A percentile compares a stretch with the other conserved stretches of the same genome.
Conservation (phyloP, 2,113 vertebrate species). For the Lepus americanus region DNA sequence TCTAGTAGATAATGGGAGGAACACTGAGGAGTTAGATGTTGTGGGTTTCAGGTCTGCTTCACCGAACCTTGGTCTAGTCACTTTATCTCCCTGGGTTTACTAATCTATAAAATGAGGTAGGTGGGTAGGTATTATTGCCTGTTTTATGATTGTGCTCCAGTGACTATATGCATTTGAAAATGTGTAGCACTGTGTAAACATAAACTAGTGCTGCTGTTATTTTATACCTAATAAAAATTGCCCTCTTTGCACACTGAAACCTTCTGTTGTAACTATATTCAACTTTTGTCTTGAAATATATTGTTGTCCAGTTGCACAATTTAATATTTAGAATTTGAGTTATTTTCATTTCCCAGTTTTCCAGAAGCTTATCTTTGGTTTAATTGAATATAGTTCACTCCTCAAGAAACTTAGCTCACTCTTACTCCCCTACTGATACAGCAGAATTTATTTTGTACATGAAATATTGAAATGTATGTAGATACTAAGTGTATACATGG, state of each 20-base stretch:
- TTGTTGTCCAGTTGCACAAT: slow-evolving; percentile 37
- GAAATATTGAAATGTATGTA: slow-evolving; percentile 22
- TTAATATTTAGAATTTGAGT: background rate
- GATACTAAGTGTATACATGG: background rate
- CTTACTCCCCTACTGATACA: background rate
- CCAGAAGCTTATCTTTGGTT: slow-evolving; percentile 38
- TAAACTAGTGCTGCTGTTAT: slow-evolving; percentile 5
- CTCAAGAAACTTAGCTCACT: background rate
- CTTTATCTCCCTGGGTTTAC: background rate
- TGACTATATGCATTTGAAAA: slow-evolving; percentile 30
- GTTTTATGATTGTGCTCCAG: background rate
- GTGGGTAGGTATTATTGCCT: background rate
- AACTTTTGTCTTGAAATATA: slow-evolving; percentile 29
- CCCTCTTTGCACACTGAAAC: slow-evolving; percentile 10
- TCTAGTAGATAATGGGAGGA: background rate
- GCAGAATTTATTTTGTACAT: slow-evolving; percentile 56
- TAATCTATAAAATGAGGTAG: background rate
- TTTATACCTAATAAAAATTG: slow-evolving; percentile 12
- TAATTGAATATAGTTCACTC: slow-evolving; percentile 55
- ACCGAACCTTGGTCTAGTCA: background rate
- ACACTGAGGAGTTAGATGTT: background rate
- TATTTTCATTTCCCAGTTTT: slow-evolving; percentile 56
- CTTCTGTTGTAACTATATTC: background rate
- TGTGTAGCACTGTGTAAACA: background rate
- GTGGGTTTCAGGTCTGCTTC: background rate